Percentiles rank a stretch among this genome's conserved stretches.
phyloP scores from a whole-genome alignment of 2,888 invertebrate species.

The Sturmia bella region DNA sequence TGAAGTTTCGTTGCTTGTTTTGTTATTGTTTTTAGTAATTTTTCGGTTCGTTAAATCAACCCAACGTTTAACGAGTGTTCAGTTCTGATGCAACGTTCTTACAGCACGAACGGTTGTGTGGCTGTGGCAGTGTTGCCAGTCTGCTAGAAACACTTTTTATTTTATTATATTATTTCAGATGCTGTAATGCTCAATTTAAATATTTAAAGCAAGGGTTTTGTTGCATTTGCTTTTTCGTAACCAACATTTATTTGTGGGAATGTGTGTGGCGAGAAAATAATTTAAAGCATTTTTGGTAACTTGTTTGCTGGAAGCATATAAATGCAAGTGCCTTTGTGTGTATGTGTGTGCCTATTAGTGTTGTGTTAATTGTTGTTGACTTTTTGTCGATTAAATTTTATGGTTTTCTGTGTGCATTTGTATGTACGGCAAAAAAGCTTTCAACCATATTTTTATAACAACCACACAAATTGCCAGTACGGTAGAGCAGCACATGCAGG shows the following conservation, averaged over 20 bases:
- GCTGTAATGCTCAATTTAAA: neutral
- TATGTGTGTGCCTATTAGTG: conserved; percentile 12
- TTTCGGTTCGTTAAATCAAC: conserved; percentile 45
- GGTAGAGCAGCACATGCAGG: neutral
- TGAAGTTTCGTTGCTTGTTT: neutral
- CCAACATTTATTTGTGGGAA: neutral
- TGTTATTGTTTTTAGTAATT: conserved; percentile 47
- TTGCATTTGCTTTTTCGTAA: neutral
- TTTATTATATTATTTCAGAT: neutral
- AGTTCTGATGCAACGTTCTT: conserved; percentile 1
- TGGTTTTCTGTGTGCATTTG: conserved; percentile 38
- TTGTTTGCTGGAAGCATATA: neutral
- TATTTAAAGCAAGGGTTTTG: conserved; percentile 12
- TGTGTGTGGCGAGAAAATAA: conserved; percentile 1
- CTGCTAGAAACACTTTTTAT: neutral
- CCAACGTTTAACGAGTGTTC: conserved; percentile 21
- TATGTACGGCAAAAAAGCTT: conserved; percentile 6
- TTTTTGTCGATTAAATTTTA: conserved; percentile 63
- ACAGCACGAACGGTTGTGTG: neutral
- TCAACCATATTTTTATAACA: conserved; percentile 15
- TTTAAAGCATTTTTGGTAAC: neutral
- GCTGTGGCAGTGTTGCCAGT: neutral
- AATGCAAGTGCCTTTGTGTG: neutral
- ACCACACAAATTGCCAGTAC: conserved; percentile 4
- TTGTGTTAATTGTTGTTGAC: conserved; percentile 66